A percentile compares a stretch with the other conserved stretches of the same genome.
Conservation (phyloP, 2,888 invertebrate genomes). For the Perdita meconis region DNA sequence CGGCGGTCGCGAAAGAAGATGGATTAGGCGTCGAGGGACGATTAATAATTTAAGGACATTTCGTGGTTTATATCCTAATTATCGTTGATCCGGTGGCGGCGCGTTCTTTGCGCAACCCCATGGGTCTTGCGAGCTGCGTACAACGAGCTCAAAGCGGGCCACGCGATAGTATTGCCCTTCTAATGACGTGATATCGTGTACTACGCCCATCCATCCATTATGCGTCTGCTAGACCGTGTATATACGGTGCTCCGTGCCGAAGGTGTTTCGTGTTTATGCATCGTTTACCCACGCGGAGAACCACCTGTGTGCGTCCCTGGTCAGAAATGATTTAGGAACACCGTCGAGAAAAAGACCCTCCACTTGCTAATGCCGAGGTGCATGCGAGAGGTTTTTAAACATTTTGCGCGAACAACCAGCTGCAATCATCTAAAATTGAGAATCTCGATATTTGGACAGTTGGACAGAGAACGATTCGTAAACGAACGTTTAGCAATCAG, state of each 20-base stretch:
- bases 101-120: slow-evolving; percentile 39
- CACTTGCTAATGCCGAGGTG: neutral
- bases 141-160: slow-evolving; percentile 64
- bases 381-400: neutral
- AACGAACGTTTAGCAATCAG: too few species aligned
- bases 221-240: slow-evolving; percentile 47
- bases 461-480: neutral
- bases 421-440: neutral
- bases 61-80: slow-evolving; percentile 63
- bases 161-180: slow-evolving; percentile 61
- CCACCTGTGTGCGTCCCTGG: slow-evolving; percentile 64
- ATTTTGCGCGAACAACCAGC: neutral
- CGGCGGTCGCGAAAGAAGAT: slow-evolving; percentile 36
- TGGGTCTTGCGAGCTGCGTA: slow-evolving; percentile 31
- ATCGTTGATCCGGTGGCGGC: slow-evolving; percentile 42
- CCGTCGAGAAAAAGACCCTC: neutral
- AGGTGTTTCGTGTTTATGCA: slow-evolving; percentile 46
- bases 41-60: slow-evolving; percentile 53
- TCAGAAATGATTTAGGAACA: slow-evolving; percentile 47
- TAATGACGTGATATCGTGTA: slow-evolving; percentile 74
- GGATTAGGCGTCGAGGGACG: slow-evolving; percentile 40
- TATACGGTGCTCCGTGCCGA: slow-evolving; percentile 30
- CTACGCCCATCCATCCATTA: slow-evolving; percentile 75
- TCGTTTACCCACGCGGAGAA: slow-evolving; percentile 45
- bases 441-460: neutral